phyloP scores from a whole-genome alignment of 2,797 vertebrate species.

The Pipistrellus pygmaeus region DNA sequence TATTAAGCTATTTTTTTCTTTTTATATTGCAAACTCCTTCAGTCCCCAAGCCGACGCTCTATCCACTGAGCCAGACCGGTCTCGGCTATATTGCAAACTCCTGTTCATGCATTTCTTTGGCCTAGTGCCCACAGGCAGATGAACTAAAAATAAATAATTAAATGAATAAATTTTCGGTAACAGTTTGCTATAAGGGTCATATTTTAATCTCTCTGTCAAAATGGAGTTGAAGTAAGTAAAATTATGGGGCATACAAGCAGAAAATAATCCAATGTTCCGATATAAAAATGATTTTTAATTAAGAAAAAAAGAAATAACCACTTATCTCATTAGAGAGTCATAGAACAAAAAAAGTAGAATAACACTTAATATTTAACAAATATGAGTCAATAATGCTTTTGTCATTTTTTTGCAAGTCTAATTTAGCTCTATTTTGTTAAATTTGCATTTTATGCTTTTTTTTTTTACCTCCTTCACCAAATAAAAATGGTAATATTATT shows the following conservation, averaged over 20 bases:
- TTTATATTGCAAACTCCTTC: background rate
- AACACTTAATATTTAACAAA: background rate
- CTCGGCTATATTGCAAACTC: background rate
- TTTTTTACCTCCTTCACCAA: background rate
- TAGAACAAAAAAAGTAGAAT: background rate
- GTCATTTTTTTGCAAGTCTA: background rate
- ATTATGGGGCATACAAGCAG: background rate
- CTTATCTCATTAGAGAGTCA: background rate
- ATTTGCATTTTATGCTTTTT: background rate
- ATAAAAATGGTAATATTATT: background rate
- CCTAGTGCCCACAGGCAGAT: background rate
- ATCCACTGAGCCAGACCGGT: too few species aligned
- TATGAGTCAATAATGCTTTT: background rate
- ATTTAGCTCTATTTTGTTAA: background rate
- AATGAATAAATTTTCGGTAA: background rate
- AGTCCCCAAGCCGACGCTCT: too few species aligned
- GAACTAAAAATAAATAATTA: background rate
- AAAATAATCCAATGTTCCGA: background rate
- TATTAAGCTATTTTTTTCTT: background rate
- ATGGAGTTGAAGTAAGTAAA: background rate
- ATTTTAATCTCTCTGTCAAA: background rate
- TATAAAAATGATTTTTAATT: background rate
- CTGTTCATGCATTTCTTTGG: background rate
- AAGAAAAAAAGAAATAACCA: background rate
- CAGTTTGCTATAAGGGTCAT: background rate